These are phyloP conservation scores for Zaprionus gabonicus DNA, from an alignment of 1,140 invertebrate species.

Conservation along the genomic window DNA sequence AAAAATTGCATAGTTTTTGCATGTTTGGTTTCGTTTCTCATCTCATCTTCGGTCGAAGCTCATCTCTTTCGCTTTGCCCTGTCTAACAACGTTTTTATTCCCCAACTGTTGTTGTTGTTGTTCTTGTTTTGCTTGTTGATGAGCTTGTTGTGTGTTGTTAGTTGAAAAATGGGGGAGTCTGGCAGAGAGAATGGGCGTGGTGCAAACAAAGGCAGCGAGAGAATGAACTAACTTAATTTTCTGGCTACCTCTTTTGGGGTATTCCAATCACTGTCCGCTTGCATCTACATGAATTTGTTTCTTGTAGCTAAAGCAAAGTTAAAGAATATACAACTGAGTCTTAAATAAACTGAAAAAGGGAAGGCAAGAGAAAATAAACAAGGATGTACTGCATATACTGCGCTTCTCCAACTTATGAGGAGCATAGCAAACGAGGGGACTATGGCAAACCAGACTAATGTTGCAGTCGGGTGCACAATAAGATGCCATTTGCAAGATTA, in stretches of 20 bases:
- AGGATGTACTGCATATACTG: not conserved
- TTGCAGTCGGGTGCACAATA: too few relatives aligned
- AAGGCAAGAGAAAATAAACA: not conserved
- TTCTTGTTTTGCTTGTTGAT: constrained; percentile 37
- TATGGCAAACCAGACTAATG: too few relatives aligned
- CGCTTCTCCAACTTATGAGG: too few relatives aligned
- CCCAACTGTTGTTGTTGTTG: constrained; percentile 27
- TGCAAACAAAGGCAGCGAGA: not conserved
- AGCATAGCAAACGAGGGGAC: too few relatives aligned
- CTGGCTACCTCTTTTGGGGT: constrained; percentile 16
- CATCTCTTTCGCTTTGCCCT: constrained; percentile 15
- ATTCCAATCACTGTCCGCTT: constrained; percentile 11
- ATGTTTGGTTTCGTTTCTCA: constrained; percentile 12
- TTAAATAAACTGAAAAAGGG: not conserved
- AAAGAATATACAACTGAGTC: not conserved
- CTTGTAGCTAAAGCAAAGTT: not conserved
- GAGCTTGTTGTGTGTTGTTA: constrained; percentile 47
- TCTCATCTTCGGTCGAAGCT: constrained; percentile 1
- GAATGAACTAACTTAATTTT: constrained; percentile 25
- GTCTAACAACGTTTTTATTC: constrained; percentile 28
- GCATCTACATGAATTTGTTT: not conserved
- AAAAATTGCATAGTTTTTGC: constrained; percentile 46
- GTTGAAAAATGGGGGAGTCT: not conserved
- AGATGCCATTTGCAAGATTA: too few relatives aligned
- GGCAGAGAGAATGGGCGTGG: constrained; percentile 9